These are phyloP conservation scores for Caenorhabditis briggsae DNA, from an alignment of 1,140 invertebrate species.

Conservation along the genomic window DNA sequence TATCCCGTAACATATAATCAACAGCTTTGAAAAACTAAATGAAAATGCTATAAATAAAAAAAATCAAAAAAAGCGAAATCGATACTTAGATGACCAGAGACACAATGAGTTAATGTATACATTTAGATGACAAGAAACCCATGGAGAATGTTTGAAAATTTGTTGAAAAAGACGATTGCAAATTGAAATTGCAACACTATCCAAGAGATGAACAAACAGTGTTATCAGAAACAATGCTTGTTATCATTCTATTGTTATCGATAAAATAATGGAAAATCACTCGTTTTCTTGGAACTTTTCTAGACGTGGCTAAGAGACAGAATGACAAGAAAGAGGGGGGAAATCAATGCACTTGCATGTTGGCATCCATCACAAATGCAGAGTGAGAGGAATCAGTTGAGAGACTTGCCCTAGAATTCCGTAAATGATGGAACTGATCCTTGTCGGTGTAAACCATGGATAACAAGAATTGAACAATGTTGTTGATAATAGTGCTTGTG, in stretches of 20 bases:
- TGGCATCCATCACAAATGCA: conserved; percentile 19
- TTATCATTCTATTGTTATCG: background rate
- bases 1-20: conserved; percentile 52
- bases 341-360: conserved; percentile 47
- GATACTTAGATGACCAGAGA: background rate
- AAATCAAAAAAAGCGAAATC: background rate
- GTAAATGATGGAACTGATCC: background rate
- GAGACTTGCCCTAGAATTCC: background rate
- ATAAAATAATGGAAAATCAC: background rate
- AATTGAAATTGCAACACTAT: conserved; percentile 23
- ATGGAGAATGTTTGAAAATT: background rate
- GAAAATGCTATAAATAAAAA: background rate
- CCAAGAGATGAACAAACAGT: conserved; percentile 7
- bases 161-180: background rate
- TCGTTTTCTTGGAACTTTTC: conserved; percentile 24
- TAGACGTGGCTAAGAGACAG: conserved; percentile 23
- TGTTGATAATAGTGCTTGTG: conserved; percentile 71
- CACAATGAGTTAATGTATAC: too few relatives aligned
- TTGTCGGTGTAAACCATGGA: conserved; percentile 12
- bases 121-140: conserved; percentile 2
- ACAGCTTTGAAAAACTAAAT: background rate
- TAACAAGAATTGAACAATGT: conserved; percentile 44
- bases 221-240: conserved; percentile 20
- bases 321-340: background rate
- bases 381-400: conserved; percentile 5